phyloP scores from a whole-genome alignment of 2,888 invertebrate genomes.

The Emmelina monodactyla region DNA sequence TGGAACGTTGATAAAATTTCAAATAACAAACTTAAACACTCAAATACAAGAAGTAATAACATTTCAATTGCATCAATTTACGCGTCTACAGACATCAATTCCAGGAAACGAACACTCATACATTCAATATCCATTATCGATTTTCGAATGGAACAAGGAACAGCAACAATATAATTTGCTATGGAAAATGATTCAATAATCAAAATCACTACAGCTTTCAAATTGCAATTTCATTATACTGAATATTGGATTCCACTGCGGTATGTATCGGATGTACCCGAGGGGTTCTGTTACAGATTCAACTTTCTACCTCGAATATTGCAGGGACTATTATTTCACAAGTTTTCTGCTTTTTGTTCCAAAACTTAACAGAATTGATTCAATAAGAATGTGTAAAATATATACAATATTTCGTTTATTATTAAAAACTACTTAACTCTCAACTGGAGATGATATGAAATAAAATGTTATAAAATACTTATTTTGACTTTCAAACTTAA shows the following conservation, averaged over 20 bases:
- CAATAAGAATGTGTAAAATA: too few species aligned
- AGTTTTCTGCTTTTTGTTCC: background rate
- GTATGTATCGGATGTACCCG: slow-evolving; percentile 37
- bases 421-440: background rate
- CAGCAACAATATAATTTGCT: slow-evolving; percentile 24
- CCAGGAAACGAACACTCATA: too few species aligned
- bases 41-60: too few species aligned
- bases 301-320: slow-evolving; percentile 28
- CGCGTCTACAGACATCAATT: too few species aligned
- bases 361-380: background rate
- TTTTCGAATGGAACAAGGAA: slow-evolving; percentile 14
- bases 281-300: slow-evolving; percentile 38
- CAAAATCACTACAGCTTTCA: slow-evolving; percentile 51
- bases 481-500: too few species aligned
- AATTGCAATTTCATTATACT: slow-evolving; percentile 54
- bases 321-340: background rate
- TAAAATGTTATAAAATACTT: too few species aligned
- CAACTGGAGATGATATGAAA: too few species aligned
- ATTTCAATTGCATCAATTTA: too few species aligned
- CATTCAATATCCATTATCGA: too few species aligned
- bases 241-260: slow-evolving; percentile 46
- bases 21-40: too few species aligned
- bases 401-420: background rate
- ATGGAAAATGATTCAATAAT: slow-evolving; percentile 41
- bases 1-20: background rate